phyloP scores from a whole-genome alignment of 2,888 invertebrate species.

The Cephonodes hylas region DNA sequence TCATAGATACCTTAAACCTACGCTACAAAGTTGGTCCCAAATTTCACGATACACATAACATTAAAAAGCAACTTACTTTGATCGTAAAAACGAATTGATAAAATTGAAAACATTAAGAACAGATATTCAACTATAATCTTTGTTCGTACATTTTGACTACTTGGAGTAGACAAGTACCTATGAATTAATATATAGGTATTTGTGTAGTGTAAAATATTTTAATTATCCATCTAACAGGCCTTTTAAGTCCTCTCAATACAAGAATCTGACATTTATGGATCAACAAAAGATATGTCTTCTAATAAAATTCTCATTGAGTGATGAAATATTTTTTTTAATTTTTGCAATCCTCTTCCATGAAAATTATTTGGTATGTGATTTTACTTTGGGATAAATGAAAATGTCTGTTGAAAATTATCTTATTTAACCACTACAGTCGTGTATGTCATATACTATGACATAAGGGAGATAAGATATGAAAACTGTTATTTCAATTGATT shows the following conservation, averaged over 20 bases:
- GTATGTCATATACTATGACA: no score
- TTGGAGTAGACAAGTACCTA: conserved; percentile 3
- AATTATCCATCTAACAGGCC: background rate
- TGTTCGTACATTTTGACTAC: background rate
- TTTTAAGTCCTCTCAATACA: background rate
- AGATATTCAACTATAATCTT: background rate
- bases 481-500: no score
- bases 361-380: no score
- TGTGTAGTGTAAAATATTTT: background rate
- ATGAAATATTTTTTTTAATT: no score
- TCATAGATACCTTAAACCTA: background rate
- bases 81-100: background rate
- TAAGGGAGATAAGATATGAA: no score
- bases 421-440: no score
- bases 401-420: no score
- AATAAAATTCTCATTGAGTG: no score
- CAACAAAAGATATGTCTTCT: no score
- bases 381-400: no score
- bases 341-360: no score
- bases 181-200: background rate
- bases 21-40: background rate
- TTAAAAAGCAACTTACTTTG: background rate
- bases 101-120: background rate
- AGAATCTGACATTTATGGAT: background rate
- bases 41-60: background rate